These are phyloP conservation scores for Rotaria socialis DNA, from an alignment of 2,888 invertebrate species.

Conservation along the genomic window DNA sequence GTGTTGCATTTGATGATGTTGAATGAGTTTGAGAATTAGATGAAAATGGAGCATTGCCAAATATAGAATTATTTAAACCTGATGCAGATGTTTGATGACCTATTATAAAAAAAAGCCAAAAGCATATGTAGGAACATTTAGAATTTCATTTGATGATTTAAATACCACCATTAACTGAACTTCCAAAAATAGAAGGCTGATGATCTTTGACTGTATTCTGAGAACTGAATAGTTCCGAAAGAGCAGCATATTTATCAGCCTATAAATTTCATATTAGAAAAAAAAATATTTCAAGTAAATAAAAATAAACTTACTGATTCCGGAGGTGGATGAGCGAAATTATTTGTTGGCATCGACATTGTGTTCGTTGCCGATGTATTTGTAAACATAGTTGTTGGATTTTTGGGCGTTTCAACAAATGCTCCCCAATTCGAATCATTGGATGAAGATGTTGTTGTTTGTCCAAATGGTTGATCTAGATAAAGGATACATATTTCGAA, in stretches of 20 bases:
- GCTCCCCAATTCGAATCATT: constrained; percentile 26
- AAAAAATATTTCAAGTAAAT: neutral
- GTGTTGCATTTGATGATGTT: neutral
- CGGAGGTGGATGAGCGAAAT: neutral
- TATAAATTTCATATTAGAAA: neutral
- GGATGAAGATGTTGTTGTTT: neutral
- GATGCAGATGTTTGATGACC: constrained; percentile 2
- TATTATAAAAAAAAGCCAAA: neutral
- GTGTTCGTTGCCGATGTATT: neutral
- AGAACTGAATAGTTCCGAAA: constrained; percentile 26
- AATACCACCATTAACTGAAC: neutral
- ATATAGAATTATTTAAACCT: neutral
- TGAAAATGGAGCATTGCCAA: neutral
- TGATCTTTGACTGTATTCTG: constrained; percentile 28
- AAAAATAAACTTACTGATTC: neutral
- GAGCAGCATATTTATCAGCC: constrained; percentile 31
- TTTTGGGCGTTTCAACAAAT: neutral
- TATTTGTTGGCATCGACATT: neutral
- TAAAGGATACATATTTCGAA: neutral
- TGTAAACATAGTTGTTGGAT: neutral
- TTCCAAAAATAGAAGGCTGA: neutral
- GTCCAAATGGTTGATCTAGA: neutral
- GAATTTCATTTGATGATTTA: neutral
- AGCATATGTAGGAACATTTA: too few relatives aligned
- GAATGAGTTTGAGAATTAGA: neutral